Evolutionary conservation across 2,797 vertebrate species (phyloP).

Genomic region (Neostethus bicornis): DNA sequence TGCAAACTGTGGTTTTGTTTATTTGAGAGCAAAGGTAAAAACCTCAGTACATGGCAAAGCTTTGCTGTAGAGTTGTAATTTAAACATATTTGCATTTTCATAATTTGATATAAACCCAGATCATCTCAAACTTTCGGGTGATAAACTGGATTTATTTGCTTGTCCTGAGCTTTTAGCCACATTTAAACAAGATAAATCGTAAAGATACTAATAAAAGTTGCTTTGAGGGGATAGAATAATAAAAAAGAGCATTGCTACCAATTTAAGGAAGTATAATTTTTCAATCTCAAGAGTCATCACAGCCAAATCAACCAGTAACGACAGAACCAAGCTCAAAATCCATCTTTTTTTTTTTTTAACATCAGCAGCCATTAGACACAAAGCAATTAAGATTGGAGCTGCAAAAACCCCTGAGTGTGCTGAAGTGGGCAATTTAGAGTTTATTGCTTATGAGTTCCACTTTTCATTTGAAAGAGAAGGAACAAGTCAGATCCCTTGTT

Average conservation of each 20-base stretch:
- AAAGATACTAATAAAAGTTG: not conserved
- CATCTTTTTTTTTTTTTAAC: not conserved
- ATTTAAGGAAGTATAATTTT: not conserved
- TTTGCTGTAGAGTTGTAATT: too few species aligned
- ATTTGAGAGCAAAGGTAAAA: too few species aligned
- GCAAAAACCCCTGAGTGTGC: conserved; percentile 12
- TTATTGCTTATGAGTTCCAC: conserved; percentile 27
- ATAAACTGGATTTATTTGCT: not conserved
- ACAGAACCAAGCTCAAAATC: not conserved
- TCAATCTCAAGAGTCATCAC: not conserved
- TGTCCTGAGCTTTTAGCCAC: not conserved
- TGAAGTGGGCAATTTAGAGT: conserved; percentile 11
- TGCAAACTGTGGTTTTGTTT: too few species aligned
- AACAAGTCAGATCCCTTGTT: conserved; percentile 14
- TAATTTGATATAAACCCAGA: too few species aligned
- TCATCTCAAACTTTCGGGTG: too few species aligned
- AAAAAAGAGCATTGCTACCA: not conserved
- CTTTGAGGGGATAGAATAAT: not conserved
- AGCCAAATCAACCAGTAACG: not conserved
- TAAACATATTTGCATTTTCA: too few species aligned
- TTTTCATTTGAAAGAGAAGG: conserved; percentile 16
- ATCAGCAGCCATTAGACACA: conserved; percentile 10
- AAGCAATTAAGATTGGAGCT: conserved; percentile 17
- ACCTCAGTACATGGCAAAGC: too few species aligned
- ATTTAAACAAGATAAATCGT: not conserved